Evolutionary conservation across 2,113 vertebrate species (phyloP).

Genomic region (Poecile atricapillus): DNA sequence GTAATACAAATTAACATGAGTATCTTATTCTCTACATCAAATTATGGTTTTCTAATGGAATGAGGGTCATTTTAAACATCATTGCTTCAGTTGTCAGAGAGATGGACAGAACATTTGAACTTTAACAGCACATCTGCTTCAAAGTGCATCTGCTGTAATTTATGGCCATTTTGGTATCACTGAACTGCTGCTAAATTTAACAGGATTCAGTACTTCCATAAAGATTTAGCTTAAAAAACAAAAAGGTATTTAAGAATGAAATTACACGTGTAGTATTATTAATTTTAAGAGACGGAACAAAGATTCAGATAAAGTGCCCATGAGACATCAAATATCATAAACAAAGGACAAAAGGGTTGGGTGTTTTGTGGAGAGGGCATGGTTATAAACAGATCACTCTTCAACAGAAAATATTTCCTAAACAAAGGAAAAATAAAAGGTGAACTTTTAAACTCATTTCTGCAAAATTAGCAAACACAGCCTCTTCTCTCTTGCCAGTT

Average conservation of each 20-base stretch:
- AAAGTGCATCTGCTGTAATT: conserved; percentile 22
- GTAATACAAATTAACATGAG: conserved; percentile 24
- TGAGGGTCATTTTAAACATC: neutral
- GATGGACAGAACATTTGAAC: neutral
- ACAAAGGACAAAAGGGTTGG: neutral
- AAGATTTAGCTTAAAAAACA: conserved; percentile 46
- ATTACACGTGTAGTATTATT: neutral
- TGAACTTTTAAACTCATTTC: neutral
- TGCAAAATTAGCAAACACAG: neutral
- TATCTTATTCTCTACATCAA: conserved; percentile 37
- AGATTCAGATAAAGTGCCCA: neutral
- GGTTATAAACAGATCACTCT: neutral
- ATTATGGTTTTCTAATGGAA: neutral
- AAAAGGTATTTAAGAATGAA: neutral
- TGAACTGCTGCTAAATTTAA: conserved; percentile 17
- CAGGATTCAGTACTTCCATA: neutral
- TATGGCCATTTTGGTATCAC: conserved; percentile 19
- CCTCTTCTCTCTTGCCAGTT: neutral
- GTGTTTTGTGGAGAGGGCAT: neutral
- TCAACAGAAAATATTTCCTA: neutral
- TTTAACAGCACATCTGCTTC: conserved; percentile 35
- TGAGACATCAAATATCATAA: neutral
- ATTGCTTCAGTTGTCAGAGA: neutral
- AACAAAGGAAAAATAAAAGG: conserved; percentile 18
- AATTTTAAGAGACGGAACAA: conserved; percentile 26